Percentiles rank a stretch among this genome's conserved stretches.
Conservation (phyloP, 2,113 vertebrate genomes). For the Chunga burmeisteri region DNA sequence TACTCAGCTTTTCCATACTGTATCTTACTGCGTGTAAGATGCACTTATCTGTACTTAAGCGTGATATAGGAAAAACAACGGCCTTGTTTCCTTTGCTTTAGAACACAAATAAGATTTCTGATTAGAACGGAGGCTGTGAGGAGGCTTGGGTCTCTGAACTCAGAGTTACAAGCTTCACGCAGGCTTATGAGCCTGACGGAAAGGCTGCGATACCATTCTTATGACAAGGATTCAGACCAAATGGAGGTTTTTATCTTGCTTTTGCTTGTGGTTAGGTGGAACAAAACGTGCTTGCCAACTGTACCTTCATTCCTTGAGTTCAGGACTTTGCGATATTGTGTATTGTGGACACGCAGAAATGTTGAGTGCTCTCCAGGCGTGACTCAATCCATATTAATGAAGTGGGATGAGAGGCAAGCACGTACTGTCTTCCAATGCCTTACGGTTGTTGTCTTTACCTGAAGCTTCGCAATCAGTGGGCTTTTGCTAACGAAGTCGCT, state of each 20-base stretch:
- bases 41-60: not conserved
- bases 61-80: not conserved
- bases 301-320: not conserved
- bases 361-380: not conserved
- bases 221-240: not conserved
- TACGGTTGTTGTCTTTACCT: not conserved
- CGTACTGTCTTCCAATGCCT: too few relatives aligned
- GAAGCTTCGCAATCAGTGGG: not conserved
- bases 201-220: not conserved
- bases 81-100: not conserved
- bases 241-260: not conserved
- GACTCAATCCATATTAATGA: not conserved
- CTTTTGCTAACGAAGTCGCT: not conserved
- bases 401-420: not conserved
- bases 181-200: accelerated
- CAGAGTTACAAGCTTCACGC: not conserved
- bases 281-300: accelerated
- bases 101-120: not conserved
- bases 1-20: not conserved
- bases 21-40: too few relatives aligned
- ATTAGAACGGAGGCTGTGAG: not conserved
- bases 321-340: accelerated
- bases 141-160: not conserved
- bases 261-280: not conserved
- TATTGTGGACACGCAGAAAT: accelerated